These are phyloP conservation scores for Apistogramma diplotaenia DNA, from an alignment of 2,113 vertebrate species.

Conservation along the genomic window DNA sequence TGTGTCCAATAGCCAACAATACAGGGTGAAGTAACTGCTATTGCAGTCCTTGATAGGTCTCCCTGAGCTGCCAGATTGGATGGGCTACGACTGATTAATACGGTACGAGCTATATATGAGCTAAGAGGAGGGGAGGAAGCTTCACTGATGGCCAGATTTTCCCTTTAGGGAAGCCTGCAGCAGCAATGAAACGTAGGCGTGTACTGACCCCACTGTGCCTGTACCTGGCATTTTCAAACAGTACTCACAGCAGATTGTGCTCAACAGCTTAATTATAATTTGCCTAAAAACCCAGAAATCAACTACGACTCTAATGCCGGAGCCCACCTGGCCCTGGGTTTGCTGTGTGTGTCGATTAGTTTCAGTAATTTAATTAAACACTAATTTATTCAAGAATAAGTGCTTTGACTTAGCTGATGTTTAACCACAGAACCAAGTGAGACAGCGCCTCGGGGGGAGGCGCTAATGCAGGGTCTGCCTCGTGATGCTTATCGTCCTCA, in stretches of 20 bases:
- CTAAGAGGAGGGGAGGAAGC: not conserved
- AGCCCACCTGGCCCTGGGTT: constrained; percentile 9
- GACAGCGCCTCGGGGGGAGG: not conserved
- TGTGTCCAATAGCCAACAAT: constrained; percentile 17
- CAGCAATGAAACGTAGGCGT: not conserved
- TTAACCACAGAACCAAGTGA: not conserved
- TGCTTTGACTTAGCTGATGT: not conserved
- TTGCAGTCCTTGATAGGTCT: not conserved
- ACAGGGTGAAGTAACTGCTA: not conserved
- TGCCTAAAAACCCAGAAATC: not conserved
- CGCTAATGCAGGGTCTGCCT: constrained; percentile 4
- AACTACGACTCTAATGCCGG: not conserved
- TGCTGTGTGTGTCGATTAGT: not conserved
- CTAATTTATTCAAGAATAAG: not conserved
- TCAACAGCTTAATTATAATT: not conserved
- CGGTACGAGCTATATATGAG: not conserved
- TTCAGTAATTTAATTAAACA: constrained; percentile 34
- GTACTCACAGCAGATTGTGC: not conserved
- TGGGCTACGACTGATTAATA: constrained; percentile 10
- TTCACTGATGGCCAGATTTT: constrained; percentile 2
- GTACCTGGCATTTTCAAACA: not conserved
- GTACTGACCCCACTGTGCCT: not conserved
- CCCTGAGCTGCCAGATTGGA: not conserved
- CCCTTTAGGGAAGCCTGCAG: not conserved
- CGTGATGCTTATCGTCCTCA: not conserved